Conservation (phyloP, 1,140 invertebrate genomes). For the Hycleus cichorii region DNA sequence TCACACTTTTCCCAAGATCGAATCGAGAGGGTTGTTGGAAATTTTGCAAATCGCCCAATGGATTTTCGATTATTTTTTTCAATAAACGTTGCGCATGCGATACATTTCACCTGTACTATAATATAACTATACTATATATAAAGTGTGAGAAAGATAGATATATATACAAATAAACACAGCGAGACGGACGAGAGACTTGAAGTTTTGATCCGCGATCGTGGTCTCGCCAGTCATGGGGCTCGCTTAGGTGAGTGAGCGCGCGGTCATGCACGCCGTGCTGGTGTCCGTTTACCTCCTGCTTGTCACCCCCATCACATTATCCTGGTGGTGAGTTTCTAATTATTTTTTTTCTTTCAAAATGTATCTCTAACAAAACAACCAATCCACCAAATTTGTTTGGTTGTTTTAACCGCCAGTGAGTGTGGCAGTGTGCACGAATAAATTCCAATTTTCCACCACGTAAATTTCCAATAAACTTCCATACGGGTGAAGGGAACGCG, state of each 20-base stretch:
- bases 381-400: no score
- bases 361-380: no score
- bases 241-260: slow-evolving; percentile 37
- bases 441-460: no score
- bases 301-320: slow-evolving; percentile 36
- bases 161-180: neutral
- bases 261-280: slow-evolving; percentile 36
- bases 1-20: neutral
- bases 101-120: no score
- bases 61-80: neutral
- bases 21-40: no score
- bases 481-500: no score
- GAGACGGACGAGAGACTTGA: neutral
- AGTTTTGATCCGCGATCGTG: slow-evolving; percentile 8
- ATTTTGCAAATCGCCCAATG: neutral
- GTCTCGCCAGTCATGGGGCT: slow-evolving; percentile 33
- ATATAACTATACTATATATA: neutral
- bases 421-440: no score
- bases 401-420: no score
- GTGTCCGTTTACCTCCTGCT: slow-evolving; percentile 36
- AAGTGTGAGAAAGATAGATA: neutral
- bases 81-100: no score
- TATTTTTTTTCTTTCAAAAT: no score
- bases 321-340: slow-evolving; percentile 34
- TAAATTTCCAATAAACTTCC: no score